Percentiles rank a stretch among this genome's conserved stretches.
phyloP scores from a whole-genome alignment of 1,140 invertebrate species.

The Thaumatotibia leucotreta region DNA sequence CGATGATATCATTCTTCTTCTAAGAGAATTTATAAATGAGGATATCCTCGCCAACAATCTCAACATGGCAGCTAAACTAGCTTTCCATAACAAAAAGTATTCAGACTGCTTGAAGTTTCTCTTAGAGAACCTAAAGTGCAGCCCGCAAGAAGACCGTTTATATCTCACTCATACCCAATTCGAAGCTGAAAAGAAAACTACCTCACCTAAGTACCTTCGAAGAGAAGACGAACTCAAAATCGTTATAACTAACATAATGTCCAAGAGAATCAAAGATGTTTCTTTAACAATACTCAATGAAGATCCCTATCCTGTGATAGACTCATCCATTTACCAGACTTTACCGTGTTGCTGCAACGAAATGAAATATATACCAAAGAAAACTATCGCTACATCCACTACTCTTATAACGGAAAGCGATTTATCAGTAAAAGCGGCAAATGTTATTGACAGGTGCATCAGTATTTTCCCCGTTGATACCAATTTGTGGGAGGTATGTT shows the following conservation, averaged over 20 bases:
- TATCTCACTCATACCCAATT: constrained; percentile 34
- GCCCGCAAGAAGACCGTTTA: constrained; percentile 30
- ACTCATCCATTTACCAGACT: constrained; percentile 32
- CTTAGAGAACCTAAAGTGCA: constrained; percentile 42
- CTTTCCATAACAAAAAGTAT: constrained; percentile 49
- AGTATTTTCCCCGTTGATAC: constrained; percentile 57
- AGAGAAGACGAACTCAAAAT: constrained; percentile 53
- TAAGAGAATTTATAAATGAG: constrained; percentile 58
- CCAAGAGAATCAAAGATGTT: constrained; percentile 60
- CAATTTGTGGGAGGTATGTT: constrained; percentile 58
- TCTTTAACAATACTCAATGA: constrained; percentile 58
- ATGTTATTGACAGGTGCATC: constrained; percentile 58
- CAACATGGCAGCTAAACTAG: constrained; percentile 61
- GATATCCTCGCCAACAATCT: constrained; percentile 38
- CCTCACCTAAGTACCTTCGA: constrained; percentile 19
- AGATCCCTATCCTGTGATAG: constrained; percentile 43
- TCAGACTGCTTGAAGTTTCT: constrained; percentile 46
- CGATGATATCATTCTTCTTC: constrained; percentile 50
- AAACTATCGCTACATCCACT: constrained; percentile 19
- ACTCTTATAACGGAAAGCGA: constrained; percentile 17
- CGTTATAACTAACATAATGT: constrained; percentile 43
- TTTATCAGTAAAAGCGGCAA: constrained; percentile 42
- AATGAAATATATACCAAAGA: constrained; percentile 42
- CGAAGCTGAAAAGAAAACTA: constrained; percentile 13
- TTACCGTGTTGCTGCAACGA: constrained; percentile 64